Conservation (phyloP, 92 coral and sea anemone genomes). For the Epizoanthus rinbou region DNA sequence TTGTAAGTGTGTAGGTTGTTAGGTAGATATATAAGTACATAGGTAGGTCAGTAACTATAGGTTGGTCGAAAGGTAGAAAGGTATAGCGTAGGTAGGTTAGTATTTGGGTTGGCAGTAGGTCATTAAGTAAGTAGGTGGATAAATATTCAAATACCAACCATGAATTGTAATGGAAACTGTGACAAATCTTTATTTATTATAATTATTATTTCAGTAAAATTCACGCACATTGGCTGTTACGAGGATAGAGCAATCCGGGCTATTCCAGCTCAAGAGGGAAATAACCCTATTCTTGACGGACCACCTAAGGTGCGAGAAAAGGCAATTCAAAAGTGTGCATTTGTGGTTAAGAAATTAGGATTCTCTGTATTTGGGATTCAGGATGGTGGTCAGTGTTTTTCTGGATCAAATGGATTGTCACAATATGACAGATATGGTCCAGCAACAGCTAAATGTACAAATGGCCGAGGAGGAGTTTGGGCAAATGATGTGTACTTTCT, state of each 20-base stretch:
- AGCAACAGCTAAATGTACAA: not conserved
- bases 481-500: not conserved
- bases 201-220: slow-evolving; percentile 13
- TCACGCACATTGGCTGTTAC: slow-evolving; percentile 46
- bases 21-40: no score
- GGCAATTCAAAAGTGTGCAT: slow-evolving; percentile 38
- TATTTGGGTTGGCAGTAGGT: no score
- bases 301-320: slow-evolving; percentile 24
- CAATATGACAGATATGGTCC: slow-evolving; percentile 28
- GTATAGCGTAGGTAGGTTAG: no score
- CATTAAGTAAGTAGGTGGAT: no score
- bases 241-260: slow-evolving; percentile 21
- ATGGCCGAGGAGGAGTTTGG: slow-evolving; percentile 34
- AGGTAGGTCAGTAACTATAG: no score
- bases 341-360: slow-evolving; percentile 27
- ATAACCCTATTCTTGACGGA: slow-evolving; percentile 38
- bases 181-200: no score
- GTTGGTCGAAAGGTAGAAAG: no score
- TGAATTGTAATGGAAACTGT: no score
- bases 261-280: slow-evolving; percentile 17
- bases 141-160: no score
- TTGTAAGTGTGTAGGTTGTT: no score
- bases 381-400: slow-evolving; percentile 39
- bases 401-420: slow-evolving; percentile 29
- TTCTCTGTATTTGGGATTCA: slow-evolving; percentile 42